Evolutionary conservation across 2,888 invertebrate genomes (phyloP).

Genomic region (Drepanosiphum platanoidis): DNA sequence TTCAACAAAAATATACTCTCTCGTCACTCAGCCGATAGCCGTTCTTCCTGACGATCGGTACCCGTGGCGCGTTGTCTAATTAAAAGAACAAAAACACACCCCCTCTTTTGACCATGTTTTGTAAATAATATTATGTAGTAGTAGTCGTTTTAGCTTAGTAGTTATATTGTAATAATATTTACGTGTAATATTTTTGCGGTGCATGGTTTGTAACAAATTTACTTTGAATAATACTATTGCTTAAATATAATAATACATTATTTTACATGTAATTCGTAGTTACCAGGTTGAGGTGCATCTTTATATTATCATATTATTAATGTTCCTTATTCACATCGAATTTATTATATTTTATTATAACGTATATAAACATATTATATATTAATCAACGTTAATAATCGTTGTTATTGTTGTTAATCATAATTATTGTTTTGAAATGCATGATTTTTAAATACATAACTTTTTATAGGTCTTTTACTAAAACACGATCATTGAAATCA

Average conservation of each 20-base stretch:
- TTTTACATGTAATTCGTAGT: not conserved
- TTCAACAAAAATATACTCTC: too few relatives aligned
- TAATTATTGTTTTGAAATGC: not conserved
- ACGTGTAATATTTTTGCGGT: not conserved
- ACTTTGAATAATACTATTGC: not conserved
- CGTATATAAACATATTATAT: not conserved
- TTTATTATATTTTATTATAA: too few relatives aligned
- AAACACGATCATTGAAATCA: not conserved
- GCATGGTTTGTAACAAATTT: constrained; percentile 2
- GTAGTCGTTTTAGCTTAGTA: not conserved
- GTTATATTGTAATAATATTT: not conserved
- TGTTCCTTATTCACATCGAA: not conserved
- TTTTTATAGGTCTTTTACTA: not conserved
- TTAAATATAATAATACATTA: not conserved
- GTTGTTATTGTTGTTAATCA: not conserved
- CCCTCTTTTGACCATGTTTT: too few relatives aligned
- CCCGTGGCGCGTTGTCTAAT: too few relatives aligned
- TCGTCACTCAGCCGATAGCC: too few relatives aligned
- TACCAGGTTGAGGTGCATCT: not conserved
- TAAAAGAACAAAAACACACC: not conserved
- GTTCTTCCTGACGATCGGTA: too few relatives aligned
- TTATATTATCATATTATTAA: not conserved
- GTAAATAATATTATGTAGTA: not conserved
- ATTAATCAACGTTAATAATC: not conserved
- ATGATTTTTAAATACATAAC: not conserved